phyloP scores from a whole-genome alignment of 37 sponge, comb jelly and placozoan genomes.

The Cliona cf. orientalis region DNA sequence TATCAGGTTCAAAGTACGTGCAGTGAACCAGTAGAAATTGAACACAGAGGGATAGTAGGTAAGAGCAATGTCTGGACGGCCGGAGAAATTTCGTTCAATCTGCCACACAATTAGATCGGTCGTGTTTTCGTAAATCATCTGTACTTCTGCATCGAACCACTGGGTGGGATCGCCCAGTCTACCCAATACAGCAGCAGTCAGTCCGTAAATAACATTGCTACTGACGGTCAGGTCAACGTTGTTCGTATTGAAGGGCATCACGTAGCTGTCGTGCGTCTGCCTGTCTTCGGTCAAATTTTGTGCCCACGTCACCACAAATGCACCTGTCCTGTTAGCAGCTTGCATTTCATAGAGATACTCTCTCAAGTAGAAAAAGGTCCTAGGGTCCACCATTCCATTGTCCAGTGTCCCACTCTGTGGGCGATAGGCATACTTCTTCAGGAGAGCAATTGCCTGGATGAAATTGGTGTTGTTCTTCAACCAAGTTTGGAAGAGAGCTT shows the following conservation, averaged over 20 bases:
- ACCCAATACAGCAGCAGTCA: constrained; percentile 34
- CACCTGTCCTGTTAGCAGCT: neutral
- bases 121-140: constrained; percentile 54
- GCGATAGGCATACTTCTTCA: constrained; percentile 49
- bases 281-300: constrained; percentile 33
- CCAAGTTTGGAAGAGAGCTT: constrained; percentile 23
- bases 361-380: constrained; percentile 47
- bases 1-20: constrained; percentile 53
- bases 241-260: constrained; percentile 53
- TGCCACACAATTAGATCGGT: constrained; percentile 37
- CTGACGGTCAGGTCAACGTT: constrained; percentile 58
- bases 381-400: constrained; percentile 38
- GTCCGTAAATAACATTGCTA: constrained; percentile 54
- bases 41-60: constrained; percentile 62
- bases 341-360: constrained; percentile 32
- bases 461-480: constrained; percentile 29
- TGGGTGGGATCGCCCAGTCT: neutral
- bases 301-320: constrained; percentile 38
- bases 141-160: constrained; percentile 63
- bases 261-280: neutral
- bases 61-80: constrained; percentile 54
- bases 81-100: constrained; percentile 48
- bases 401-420: constrained; percentile 27
- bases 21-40: constrained; percentile 67
- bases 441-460: neutral